phyloP scores from a whole-genome alignment of 2,113 vertebrate species.

The Zosterops japonicus region DNA sequence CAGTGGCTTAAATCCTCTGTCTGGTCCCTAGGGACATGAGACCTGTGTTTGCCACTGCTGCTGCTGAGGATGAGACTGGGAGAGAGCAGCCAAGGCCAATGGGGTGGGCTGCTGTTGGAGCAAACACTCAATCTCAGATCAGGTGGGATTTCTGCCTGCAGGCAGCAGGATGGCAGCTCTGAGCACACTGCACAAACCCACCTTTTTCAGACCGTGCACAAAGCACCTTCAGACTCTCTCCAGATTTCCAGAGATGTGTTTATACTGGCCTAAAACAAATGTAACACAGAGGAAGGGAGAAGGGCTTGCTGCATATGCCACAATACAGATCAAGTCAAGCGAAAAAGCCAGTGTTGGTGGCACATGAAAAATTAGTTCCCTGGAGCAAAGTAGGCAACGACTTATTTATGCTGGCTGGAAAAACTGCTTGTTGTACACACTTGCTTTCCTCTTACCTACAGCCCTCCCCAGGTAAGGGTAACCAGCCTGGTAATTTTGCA shows the following conservation, averaged over 20 bases:
- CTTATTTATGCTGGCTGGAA: slow-evolving; percentile 25
- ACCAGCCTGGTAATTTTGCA: neutral
- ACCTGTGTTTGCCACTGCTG: neutral
- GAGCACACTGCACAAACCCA: accelerated
- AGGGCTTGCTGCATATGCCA: slow-evolving; percentile 61
- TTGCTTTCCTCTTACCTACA: neutral
- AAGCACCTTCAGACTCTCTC: neutral
- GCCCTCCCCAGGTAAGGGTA: neutral
- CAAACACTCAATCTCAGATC: neutral
- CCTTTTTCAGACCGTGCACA: neutral
- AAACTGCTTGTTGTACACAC: neutral
- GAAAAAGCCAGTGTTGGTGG: slow-evolving; percentile 57
- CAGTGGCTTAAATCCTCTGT: neutral
- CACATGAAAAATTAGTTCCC: slow-evolving; percentile 68
- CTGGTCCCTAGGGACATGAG: accelerated
- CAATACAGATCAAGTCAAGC: slow-evolving; percentile 52
- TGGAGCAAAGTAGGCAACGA: slow-evolving; percentile 24
- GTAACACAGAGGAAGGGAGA: neutral
- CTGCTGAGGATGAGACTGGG: neutral
- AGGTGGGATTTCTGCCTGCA: neutral
- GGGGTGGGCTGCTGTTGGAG: neutral
- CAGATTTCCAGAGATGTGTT: neutral
- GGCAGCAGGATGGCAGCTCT: neutral
- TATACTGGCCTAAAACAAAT: neutral
- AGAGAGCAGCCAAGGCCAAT: neutral